Base-by-base conservation (phyloP, 2,797 vertebrate species). In the Nyctalus aviator region DNA sequence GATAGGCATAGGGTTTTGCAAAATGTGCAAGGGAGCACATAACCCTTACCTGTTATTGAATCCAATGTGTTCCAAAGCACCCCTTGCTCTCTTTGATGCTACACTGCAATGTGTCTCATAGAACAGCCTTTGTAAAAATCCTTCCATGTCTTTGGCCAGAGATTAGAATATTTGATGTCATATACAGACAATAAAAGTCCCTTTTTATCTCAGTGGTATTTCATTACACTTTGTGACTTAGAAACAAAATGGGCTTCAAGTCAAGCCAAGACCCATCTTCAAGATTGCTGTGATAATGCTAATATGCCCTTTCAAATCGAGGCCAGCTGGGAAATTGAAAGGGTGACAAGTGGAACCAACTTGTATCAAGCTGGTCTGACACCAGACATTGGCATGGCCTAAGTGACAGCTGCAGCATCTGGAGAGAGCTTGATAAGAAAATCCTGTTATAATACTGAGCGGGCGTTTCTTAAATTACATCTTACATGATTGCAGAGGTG, bases 331-430 rank as follows among this genome's bases (percentile, higher is more conserved):
- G 97, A 98, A 98, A 98, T 97, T 95, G 98, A 98, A 98, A 97
- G 97, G 96, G 97, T 98, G 98, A 98, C 97, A 98, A 98, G 97
- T 98, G 97, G 97, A 98, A 98, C 98, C 97, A 98, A 98, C 97
- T 98, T 93, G 90, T 96, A 97, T 98, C 97, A 97, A 96, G 95
- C 95, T 98, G 98, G 98, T 98, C 96, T 69, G 66, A 97, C 96
- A 97, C 96, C 97, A 98, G 97, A 76, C 93, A 69, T 41, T 97
- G 97, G 97, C 97, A 97, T 96, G 97, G 97, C 96, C 97, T 97
- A 96, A 97, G 96, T 97, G 98, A 98, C 98, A 98, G 96, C 94
- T 95, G 90, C 96, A 94, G 96, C 97, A 98, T 97, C 98, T 98
- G 98, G 97, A 88, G 97, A 96, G 92, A 55, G 88, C 6, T 96